A percentile compares a stretch with the other conserved stretches of the same genome.
These are phyloP conservation scores for Setophaga kirtlandii DNA, from an alignment of 2,113 vertebrate species.

Conservation along the genomic window DNA sequence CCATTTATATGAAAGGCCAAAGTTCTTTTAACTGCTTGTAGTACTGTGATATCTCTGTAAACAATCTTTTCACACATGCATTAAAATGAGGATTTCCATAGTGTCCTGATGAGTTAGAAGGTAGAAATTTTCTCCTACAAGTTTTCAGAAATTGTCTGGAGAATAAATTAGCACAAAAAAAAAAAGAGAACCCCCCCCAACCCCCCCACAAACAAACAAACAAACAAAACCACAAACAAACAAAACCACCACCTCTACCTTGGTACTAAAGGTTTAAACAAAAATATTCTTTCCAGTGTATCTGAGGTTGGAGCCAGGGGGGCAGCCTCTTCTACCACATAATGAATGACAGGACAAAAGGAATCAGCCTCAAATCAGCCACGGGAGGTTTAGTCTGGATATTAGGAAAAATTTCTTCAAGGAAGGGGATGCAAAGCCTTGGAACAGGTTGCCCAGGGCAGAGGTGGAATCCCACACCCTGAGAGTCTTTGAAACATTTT, in stretches of 20 bases:
- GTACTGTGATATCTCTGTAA: background rate
- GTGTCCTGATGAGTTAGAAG: background rate
- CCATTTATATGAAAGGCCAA: slow-evolving; percentile 11
- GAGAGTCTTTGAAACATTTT: rapidly evolving
- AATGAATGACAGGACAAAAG: background rate
- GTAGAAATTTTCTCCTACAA: background rate
- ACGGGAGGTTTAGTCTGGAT: background rate
- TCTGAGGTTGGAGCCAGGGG: background rate
- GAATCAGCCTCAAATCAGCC: background rate
- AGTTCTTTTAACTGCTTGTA: background rate
- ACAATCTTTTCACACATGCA: background rate
- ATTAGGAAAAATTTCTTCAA: background rate
- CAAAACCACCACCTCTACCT: background rate
- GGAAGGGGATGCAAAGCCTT: background rate
- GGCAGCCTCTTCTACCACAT: background rate
- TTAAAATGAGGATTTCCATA: background rate
- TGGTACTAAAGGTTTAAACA: background rate
- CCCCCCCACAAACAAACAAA: too few species aligned
- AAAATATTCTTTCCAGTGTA: background rate
- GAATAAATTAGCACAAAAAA: background rate
- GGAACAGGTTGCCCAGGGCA: background rate
- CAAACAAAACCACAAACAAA: too few species aligned
- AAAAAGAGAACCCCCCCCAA: too few species aligned
- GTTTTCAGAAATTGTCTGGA: background rate
- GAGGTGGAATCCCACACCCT: background rate